Base-by-base conservation (phyloP, 2,888 invertebrate genomes). In the Eristalis arbustorum region DNA sequence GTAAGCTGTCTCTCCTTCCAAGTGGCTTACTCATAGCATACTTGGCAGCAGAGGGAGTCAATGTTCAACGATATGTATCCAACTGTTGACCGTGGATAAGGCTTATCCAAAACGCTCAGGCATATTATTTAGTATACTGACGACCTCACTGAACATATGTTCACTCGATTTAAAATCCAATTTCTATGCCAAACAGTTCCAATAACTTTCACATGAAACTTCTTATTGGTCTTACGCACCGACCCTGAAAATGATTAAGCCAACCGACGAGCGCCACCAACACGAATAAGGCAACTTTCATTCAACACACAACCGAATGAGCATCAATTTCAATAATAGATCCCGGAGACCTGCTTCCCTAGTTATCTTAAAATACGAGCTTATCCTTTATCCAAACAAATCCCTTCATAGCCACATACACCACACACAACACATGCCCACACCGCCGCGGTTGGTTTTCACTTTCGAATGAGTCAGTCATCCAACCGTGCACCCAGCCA, bases 301-400 rank as follows among this genome's bases (percentile, higher is more conserved):
- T 85, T 85, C 82, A 56, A 66, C 42, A 71, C 85, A 85, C 82
- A 76, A 82, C 82, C 74, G 66, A 85, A 77, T 71, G 82, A 85
- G 73, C 85, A 85, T 85, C 74, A 82, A 82, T 85, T 85, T 78
- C 77, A 82, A 85, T 85, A 81, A 85, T 68, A 64, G 81, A 69
- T 40, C 56, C 64, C 11, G 57, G 37, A 25, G 63, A 75, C 62
- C 64, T 72, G 28, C 10, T 34, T 66, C 22, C 23, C 67, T 59
- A 69, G 77, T 82, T 82, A 82, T 77, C 81, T 74, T 61, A 59
- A 82, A 78, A 71, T 76, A 68, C 72, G 66, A 82, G 77, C 49
- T 77, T 81, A 74, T 81, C 74, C 82, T 22, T 25, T 49, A 49
- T 49, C 49, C 49, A n/a, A 66, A 28, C 31, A 85, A 85, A 81